A percentile compares a stretch with the other conserved stretches of the same genome.
Evolutionary conservation across 2,113 vertebrate genomes (phyloP).

Genomic region (Cephalopholis sonnerati): DNA sequence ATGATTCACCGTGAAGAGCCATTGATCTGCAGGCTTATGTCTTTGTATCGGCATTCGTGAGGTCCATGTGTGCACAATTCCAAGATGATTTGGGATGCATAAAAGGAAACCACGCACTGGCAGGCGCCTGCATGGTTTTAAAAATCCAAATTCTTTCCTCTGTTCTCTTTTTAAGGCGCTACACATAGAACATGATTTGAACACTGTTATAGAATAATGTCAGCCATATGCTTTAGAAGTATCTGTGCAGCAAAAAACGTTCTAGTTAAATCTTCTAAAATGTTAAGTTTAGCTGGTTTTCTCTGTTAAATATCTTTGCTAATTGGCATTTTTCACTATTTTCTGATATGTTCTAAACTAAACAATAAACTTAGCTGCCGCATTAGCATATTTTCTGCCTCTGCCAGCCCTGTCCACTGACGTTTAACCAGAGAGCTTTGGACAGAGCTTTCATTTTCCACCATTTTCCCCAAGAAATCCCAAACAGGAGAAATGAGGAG

Average conservation of each 20-base stretch:
- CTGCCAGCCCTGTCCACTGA: not conserved
- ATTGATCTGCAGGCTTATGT: no score
- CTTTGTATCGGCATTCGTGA: no score
- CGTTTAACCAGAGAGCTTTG: not conserved
- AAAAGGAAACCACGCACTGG: no score
- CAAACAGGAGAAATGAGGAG: slow-evolving; percentile 13
- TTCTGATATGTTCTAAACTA: not conserved
- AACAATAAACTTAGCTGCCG: not conserved
- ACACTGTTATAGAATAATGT: not conserved
- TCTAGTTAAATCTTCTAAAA: not conserved
- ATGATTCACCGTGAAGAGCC: no score
- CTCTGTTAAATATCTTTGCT: not conserved
- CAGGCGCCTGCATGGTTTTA: no score
- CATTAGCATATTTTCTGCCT: not conserved
- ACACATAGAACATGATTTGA: not conserved
- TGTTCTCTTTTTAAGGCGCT: not conserved
- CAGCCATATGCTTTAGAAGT: not conserved
- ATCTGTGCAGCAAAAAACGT: not conserved
- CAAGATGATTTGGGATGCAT: no score
- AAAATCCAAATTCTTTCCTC: no score
- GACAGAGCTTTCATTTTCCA: not conserved
- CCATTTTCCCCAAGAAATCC: not conserved
- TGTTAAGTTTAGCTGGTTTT: not conserved
- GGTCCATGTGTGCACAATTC: no score
- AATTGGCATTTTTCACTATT: not conserved